Evolutionary conservation across 2,797 vertebrate species (phyloP).

Genomic region (Okamejei kenojei): DNA sequence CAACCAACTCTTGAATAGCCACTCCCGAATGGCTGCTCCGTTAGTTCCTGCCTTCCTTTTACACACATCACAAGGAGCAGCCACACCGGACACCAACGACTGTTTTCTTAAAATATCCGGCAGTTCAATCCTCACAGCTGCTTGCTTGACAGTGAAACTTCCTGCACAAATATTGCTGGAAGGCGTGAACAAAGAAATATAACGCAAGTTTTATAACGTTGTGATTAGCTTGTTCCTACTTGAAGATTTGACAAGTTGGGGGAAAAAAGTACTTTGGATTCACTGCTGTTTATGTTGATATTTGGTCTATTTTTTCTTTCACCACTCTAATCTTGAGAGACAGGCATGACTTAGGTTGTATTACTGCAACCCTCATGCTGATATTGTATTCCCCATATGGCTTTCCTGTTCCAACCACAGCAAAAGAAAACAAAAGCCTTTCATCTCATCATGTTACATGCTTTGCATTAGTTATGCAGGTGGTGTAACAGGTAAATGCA

Average conservation of each 20-base stretch:
- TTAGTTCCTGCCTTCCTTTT: too few species aligned
- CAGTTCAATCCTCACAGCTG: too few species aligned
- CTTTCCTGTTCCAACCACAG: slow-evolving; percentile 3
- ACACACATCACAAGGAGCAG: too few species aligned
- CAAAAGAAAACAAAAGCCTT: slow-evolving; percentile 19
- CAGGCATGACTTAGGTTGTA: not conserved
- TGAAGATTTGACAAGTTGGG: not conserved
- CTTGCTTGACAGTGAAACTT: not conserved
- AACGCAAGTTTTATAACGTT: not conserved
- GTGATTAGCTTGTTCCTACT: not conserved
- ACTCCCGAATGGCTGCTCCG: too few species aligned
- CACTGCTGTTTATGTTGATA: not conserved
- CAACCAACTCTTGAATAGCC: too few species aligned
- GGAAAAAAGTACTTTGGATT: not conserved
- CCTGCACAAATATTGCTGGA: not conserved
- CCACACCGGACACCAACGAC: too few species aligned
- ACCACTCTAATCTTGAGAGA: slow-evolving; percentile 20
- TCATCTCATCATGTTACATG: slow-evolving; percentile 5
- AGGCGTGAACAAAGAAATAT: not conserved
- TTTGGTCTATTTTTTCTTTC: not conserved
- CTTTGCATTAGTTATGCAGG: not conserved
- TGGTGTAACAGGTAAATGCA: slow-evolving; percentile 6
- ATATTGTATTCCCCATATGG: not conserved
- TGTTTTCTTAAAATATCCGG: too few species aligned
- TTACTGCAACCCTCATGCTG: not conserved